A percentile compares a stretch with the other conserved stretches of the same genome.
phyloP scores from a whole-genome alignment of 1,140 invertebrate genomes.

The Drosophila sturtevanti region DNA sequence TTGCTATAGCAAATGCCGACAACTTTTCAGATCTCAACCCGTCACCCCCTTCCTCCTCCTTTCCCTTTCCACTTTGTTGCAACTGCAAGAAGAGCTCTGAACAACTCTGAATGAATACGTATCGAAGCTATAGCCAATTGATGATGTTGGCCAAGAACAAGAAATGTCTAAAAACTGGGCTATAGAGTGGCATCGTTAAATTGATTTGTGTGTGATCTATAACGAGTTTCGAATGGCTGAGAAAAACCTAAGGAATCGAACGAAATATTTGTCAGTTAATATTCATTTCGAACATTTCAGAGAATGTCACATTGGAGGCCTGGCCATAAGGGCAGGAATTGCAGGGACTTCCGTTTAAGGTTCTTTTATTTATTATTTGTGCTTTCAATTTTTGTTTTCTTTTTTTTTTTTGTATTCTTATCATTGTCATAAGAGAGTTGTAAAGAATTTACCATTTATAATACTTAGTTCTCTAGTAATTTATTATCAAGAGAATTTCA shows the following conservation, averaged over 20 bases:
- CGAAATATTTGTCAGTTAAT: conserved; percentile 61
- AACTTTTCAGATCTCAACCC: conserved; percentile 35
- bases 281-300: conserved; percentile 55
- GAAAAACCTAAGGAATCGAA: conserved; percentile 55
- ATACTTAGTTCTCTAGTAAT: not conserved
- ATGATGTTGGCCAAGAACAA: conserved; percentile 39
- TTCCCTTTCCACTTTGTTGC: conserved; percentile 17
- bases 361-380: not conserved
- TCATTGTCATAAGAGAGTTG: conserved; percentile 74
- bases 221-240: conserved; percentile 71
- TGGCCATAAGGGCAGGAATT: conserved; percentile 37
- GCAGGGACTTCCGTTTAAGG: conserved; percentile 67
- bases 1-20: conserved; percentile 43
- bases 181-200: conserved; percentile 78
- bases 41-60: conserved; percentile 3
- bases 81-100: conserved; percentile 28
- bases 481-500: not conserved
- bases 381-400: too few species aligned
- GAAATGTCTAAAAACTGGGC: conserved; percentile 70
- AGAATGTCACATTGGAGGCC: conserved; percentile 63
- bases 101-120: conserved; percentile 45
- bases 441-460: conserved; percentile 43
- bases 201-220: conserved; percentile 72
- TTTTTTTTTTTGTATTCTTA: too few species aligned
- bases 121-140: conserved; percentile 3